phyloP scores from a whole-genome alignment of 2,888 invertebrate species.

The Eueremaeus valkanovi region DNA sequence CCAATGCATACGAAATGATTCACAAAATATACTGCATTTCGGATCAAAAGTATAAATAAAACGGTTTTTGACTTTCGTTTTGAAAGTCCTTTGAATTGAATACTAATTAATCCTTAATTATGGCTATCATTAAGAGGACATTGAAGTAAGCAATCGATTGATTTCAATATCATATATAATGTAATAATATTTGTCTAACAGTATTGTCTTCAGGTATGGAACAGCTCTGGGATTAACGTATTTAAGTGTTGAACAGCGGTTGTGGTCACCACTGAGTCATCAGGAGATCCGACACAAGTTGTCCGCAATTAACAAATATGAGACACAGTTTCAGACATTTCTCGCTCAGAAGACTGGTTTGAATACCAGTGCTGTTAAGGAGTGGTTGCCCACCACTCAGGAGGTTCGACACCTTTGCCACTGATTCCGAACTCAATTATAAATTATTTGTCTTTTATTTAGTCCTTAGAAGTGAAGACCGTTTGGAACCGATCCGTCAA shows the following conservation, averaged over 20 bases:
- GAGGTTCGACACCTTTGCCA: not conserved
- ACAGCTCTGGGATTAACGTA: slow-evolving; percentile 19
- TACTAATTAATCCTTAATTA: not conserved
- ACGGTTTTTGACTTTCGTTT: too few relatives aligned
- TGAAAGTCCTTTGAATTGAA: not conserved
- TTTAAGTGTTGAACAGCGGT: slow-evolving; percentile 3
- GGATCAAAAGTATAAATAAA: too few relatives aligned
- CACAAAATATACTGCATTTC: too few relatives aligned
- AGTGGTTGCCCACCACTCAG: not conserved
- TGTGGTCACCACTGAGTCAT: slow-evolving; percentile 16
- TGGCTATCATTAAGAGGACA: slow-evolving; percentile 5
- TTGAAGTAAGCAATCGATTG: not conserved
- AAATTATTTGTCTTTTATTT: not conserved
- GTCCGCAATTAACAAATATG: not conserved
- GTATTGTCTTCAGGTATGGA: not conserved
- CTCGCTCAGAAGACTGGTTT: not conserved
- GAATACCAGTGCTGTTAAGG: not conserved
- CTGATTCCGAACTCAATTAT: not conserved
- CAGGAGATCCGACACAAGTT: not conserved
- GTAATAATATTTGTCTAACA: not conserved
- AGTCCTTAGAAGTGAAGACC: not conserved
- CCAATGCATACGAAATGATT: too few relatives aligned
- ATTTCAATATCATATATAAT: not conserved
- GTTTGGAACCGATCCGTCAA: slow-evolving; percentile 2
- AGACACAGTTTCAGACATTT: not conserved